Conservation (phyloP, 2,888 invertebrate genomes). For the Arctia plantaginis region DNA sequence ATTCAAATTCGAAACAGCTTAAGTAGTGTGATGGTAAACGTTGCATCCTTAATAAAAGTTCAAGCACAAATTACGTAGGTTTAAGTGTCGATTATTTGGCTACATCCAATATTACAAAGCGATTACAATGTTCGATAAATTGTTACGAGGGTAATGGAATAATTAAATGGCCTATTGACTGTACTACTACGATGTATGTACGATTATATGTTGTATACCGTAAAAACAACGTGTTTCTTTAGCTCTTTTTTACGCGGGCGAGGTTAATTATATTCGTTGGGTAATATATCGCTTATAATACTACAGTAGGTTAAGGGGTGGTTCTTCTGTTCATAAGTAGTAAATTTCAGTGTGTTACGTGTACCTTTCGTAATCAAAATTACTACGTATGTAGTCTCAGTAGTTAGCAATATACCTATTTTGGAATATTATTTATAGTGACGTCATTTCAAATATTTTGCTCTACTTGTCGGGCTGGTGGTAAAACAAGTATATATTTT, state of each 20-base stretch:
- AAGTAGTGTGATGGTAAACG: neutral
- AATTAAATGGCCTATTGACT: slow-evolving; percentile 55
- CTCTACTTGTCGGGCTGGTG: neutral
- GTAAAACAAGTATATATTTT: neutral
- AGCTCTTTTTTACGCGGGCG: slow-evolving; percentile 16
- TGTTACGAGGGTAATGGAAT: slow-evolving; percentile 46
- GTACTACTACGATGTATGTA: slow-evolving; percentile 36
- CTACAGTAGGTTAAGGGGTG: neutral
- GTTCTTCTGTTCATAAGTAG: slow-evolving; percentile 9
- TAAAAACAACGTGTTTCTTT: slow-evolving; percentile 27
- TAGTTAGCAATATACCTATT: slow-evolving; percentile 4
- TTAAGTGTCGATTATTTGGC: slow-evolving; percentile 48
- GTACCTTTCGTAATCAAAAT: slow-evolving; percentile 17
- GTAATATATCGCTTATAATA: slow-evolving; percentile 26
- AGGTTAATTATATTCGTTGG: slow-evolving; percentile 27
- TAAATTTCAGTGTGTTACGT: slow-evolving; percentile 10
- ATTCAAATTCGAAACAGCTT: neutral
- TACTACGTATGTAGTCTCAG: slow-evolving; percentile 7
- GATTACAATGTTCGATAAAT: slow-evolving; percentile 22
- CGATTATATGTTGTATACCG: slow-evolving; percentile 35
- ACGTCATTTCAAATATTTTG: neutral
- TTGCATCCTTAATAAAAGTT: slow-evolving; percentile 54
- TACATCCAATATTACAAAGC: slow-evolving; percentile 17
- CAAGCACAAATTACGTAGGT: slow-evolving; percentile 29
- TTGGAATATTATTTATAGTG: neutral